phyloP scores from a whole-genome alignment of 1,140 invertebrate genomes.

The Drosophila kurseongensis region DNA sequence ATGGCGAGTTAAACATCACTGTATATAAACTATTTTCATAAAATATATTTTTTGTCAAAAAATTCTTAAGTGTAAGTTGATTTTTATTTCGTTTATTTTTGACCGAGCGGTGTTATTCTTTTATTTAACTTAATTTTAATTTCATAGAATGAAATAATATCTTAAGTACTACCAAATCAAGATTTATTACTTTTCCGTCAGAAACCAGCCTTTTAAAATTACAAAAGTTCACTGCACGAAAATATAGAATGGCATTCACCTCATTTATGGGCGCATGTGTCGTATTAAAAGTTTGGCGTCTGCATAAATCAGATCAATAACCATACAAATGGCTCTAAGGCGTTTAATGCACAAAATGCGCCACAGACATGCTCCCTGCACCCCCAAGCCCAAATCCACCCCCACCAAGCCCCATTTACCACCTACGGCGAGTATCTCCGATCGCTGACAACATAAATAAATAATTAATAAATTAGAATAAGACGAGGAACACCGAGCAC shows the following conservation, averaged over 20 bases:
- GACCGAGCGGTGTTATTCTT: too few species aligned
- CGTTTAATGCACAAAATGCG: conserved; percentile 71
- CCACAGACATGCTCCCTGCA: conserved; percentile 7
- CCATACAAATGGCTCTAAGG: conserved; percentile 59
- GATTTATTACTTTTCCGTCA: not conserved
- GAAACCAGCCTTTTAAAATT: not conserved
- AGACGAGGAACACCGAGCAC: conserved; percentile 46
- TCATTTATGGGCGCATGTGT: conserved; percentile 39
- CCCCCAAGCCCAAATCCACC: conserved; percentile 11
- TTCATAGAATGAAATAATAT: too few species aligned
- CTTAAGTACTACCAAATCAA: not conserved
- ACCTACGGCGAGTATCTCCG: conserved; percentile 50
- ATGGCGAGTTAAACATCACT: too few species aligned
- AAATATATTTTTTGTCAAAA: too few species aligned
- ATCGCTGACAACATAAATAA: conserved; percentile 75
- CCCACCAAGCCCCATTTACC: conserved; percentile 14
- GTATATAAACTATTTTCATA: too few species aligned
- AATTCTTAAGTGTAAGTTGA: too few species aligned
- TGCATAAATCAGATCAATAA: conserved; percentile 48
- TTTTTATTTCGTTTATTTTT: too few species aligned
- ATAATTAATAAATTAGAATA: conserved; percentile 75
- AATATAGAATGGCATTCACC: conserved; percentile 36
- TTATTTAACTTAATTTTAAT: too few species aligned
- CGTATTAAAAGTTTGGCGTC: conserved; percentile 47
- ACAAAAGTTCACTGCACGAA: conserved; percentile 11